Percentiles rank a stretch among this genome's conserved stretches.
These are phyloP conservation scores for Tigriopus californicus DNA, from an alignment of 2,888 invertebrate genomes.

Conservation along the genomic window DNA sequence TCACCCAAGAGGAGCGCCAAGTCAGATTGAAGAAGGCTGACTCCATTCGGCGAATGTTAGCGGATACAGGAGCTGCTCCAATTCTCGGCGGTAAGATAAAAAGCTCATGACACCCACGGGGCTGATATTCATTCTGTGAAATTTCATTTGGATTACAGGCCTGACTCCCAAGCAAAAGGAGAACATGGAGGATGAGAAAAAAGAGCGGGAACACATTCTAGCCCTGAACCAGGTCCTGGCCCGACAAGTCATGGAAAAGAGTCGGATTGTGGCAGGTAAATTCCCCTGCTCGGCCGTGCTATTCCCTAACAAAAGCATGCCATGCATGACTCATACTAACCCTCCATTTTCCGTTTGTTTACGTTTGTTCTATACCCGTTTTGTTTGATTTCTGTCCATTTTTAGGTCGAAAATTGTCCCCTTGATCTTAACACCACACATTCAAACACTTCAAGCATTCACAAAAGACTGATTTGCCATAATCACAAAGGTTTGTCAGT, in stretches of 20 bases:
- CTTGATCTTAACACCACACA: too few relatives aligned
- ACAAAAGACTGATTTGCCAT: too few relatives aligned
- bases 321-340: too few relatives aligned
- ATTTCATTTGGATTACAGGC: background rate
- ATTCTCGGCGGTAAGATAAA: slow-evolving; percentile 21
- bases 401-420: too few relatives aligned
- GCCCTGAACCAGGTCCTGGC: slow-evolving; percentile 80
- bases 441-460: too few relatives aligned
- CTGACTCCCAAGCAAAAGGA: slow-evolving; percentile 37
- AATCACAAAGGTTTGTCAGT: too few relatives aligned
- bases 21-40: slow-evolving; percentile 69
- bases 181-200: slow-evolving; percentile 54
- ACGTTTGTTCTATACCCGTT: too few relatives aligned
- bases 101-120: background rate
- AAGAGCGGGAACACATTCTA: slow-evolving; percentile 67
- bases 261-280: slow-evolving; percentile 78
- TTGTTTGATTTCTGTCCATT: too few relatives aligned
- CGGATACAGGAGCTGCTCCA: slow-evolving; percentile 31
- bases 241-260: slow-evolving; percentile 82
- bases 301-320: too few relatives aligned
- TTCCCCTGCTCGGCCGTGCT: too few relatives aligned
- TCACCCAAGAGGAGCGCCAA: slow-evolving; percentile 64
- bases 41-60: slow-evolving; percentile 73
- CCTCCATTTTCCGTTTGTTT: too few relatives aligned
- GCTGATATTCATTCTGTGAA: background rate